phyloP scores from a whole-genome alignment of 2,113 vertebrate genomes.

The Rhinopomastus cyanomelas region DNA sequence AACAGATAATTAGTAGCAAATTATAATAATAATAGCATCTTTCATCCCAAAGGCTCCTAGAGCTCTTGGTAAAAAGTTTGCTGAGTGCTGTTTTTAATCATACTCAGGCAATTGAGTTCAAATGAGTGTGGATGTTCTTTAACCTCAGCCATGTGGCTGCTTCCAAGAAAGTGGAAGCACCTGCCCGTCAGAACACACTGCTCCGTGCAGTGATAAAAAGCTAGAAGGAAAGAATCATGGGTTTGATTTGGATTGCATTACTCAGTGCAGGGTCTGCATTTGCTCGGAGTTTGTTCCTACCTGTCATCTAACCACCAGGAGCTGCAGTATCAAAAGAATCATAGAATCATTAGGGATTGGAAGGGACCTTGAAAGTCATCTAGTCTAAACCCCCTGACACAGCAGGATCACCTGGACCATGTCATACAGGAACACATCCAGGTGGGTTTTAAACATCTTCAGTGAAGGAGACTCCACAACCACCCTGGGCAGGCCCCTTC shows the following conservation, averaged over 20 bases:
- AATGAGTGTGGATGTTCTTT: background rate
- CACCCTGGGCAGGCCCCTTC: too few relatives aligned
- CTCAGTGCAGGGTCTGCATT: fast-evolving
- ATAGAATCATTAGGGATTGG: too few relatives aligned
- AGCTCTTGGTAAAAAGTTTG: slow-evolving; percentile 1
- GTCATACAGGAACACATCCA: too few relatives aligned
- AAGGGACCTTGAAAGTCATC: too few relatives aligned
- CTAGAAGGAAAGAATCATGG: background rate
- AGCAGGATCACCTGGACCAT: too few relatives aligned
- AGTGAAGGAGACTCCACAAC: too few relatives aligned
- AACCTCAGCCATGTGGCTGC: background rate
- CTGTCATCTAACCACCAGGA: background rate
- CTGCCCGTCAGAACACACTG: background rate
- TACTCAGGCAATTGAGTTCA: background rate
- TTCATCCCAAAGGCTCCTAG: slow-evolving; percentile 21
- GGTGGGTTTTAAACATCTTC: too few relatives aligned
- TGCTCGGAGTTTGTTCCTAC: background rate
- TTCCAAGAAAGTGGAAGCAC: background rate
- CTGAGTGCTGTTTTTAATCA: slow-evolving; percentile 28
- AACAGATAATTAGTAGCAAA: slow-evolving; percentile 51
- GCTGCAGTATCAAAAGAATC: background rate
- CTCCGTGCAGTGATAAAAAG: background rate
- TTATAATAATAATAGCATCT: slow-evolving; percentile 29
- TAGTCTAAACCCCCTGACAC: too few relatives aligned
- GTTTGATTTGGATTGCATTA: too few relatives aligned